Evolutionary conservation across 2,113 vertebrate species (phyloP).

Genomic region (Prochilodus magdalenae): DNA sequence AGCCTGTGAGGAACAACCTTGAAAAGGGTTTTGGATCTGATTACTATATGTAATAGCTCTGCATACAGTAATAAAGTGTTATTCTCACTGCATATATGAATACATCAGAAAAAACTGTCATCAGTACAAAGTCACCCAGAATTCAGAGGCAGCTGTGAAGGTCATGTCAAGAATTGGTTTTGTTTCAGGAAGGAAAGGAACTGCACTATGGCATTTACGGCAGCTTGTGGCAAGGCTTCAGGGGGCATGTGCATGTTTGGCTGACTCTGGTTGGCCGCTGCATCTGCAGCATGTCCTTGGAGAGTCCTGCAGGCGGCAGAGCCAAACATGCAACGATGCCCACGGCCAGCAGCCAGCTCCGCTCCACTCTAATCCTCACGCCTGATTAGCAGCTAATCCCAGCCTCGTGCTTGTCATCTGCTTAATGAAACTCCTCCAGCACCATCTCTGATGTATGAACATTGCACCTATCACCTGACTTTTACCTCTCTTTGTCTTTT

Average conservation of each 20-base stretch:
- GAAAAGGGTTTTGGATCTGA: conserved; percentile 29
- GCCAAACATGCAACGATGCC: conserved; percentile 64
- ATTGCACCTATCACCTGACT: conserved; percentile 12
- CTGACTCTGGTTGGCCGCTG: conserved; percentile 43
- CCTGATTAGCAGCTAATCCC: conserved; percentile 71
- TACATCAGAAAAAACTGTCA: not conserved
- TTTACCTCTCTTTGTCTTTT: not conserved
- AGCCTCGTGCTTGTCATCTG: conserved; percentile 67
- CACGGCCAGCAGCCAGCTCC: conserved; percentile 57
- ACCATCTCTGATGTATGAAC: conserved; percentile 36
- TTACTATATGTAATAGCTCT: conserved; percentile 26
- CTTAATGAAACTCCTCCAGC: conserved; percentile 54
- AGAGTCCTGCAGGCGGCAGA: conserved; percentile 68
- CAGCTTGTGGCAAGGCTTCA: conserved; percentile 8
- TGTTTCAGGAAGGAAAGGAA: conserved; percentile 19
- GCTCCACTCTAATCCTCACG: conserved; percentile 64
- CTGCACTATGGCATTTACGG: not conserved
- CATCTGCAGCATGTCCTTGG: conserved; percentile 69
- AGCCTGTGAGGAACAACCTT: conserved; percentile 45
- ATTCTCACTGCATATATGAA: conserved; percentile 14
- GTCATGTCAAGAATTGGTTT: not conserved
- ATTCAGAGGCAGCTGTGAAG: conserved; percentile 12
- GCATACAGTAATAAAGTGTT: conserved; percentile 22
- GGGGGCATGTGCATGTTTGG: conserved; percentile 50
- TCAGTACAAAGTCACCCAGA: not conserved